Percentiles rank a stretch among this genome's conserved stretches.
Conservation (phyloP, 2,797 vertebrate genomes). For the Tiaroga cobitis region DNA sequence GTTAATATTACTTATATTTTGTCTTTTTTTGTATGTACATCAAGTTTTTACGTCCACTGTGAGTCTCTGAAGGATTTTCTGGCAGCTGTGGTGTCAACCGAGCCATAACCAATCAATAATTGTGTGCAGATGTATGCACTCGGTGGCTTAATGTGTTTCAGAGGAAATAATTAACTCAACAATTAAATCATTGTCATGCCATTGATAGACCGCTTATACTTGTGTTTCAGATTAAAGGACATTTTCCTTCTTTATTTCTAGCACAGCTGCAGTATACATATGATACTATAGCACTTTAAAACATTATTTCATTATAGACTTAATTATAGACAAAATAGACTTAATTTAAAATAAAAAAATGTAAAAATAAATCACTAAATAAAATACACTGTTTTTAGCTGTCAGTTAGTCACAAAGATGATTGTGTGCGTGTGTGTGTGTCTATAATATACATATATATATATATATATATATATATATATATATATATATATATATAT, state of each 20-base stretch:
- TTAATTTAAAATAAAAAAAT: neutral
- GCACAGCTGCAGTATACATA: neutral
- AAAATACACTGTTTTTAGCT: neutral
- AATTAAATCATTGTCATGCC: slow-evolving; percentile 56
- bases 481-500: no score
- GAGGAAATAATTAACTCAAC: slow-evolving; percentile 74
- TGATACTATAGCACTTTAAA: neutral
- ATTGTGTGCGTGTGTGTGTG: no score
- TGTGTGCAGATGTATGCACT: slow-evolving; percentile 60
- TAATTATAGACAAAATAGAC: neutral
- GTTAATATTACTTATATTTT: slow-evolving; percentile 40
- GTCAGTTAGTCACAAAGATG: neutral
- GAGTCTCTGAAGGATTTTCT: slow-evolving; percentile 44
- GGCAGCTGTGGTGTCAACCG: slow-evolving; percentile 20
- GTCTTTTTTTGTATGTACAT: slow-evolving; percentile 3
- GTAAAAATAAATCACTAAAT: neutral
- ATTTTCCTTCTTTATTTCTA: neutral
- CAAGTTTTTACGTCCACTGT: slow-evolving; percentile 32
- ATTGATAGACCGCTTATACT: slow-evolving; percentile 20
- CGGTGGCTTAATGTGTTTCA: slow-evolving; percentile 76
- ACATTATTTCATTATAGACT: neutral
- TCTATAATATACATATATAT: no score
- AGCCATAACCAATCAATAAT: slow-evolving; percentile 55
- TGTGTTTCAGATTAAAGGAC: neutral
- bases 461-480: no score